phyloP scores from a whole-genome alignment of 2,113 vertebrate genomes.

The Melozone crissalis region DNA sequence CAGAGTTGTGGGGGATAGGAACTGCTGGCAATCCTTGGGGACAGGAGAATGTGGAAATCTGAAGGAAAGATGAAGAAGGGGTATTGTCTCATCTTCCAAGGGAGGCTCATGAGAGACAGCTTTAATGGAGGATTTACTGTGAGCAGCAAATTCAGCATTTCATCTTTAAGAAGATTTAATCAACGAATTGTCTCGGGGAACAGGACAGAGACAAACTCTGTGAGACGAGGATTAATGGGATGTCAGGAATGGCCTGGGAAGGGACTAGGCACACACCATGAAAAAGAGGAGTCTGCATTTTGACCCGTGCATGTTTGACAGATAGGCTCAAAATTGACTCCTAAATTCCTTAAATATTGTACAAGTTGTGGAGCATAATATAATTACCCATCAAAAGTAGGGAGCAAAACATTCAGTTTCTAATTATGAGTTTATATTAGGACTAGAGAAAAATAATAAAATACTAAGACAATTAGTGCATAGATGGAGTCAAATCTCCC shows the following conservation, averaged over 20 bases:
- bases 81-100: background rate
- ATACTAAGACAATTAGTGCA: background rate
- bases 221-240: background rate
- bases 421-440: background rate
- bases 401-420: background rate
- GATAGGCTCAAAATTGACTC: background rate
- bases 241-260: background rate
- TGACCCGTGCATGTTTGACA: background rate
- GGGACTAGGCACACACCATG: background rate
- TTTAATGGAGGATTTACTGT: background rate
- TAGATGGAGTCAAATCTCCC: background rate
- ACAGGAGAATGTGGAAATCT: background rate
- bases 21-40: background rate
- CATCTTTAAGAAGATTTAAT: constrained; percentile 8
- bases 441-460: background rate
- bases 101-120: background rate
- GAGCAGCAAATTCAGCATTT: constrained; percentile 18
- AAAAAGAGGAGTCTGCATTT: background rate
- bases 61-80: background rate
- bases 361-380: background rate
- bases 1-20: rapidly evolving
- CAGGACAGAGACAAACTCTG: background rate
- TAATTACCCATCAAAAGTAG: background rate
- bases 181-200: rapidly evolving
- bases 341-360: background rate